Evolutionary conservation across 2,113 vertebrate species (phyloP).

Genomic region (Otus sunia): DNA sequence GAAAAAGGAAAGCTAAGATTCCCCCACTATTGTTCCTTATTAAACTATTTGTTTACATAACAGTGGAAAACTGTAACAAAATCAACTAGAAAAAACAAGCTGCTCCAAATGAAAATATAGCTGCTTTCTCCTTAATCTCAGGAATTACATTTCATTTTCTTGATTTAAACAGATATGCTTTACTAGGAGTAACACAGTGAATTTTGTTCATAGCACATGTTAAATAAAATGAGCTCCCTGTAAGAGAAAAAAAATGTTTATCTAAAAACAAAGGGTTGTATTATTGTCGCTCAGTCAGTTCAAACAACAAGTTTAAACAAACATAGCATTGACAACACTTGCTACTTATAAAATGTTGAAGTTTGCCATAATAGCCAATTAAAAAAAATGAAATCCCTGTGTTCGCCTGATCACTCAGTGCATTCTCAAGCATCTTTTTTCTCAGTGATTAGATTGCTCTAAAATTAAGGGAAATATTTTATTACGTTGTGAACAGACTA

Average conservation of each 20-base stretch:
- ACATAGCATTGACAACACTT: background rate
- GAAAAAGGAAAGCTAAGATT: conserved; percentile 41
- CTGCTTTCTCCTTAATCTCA: conserved; percentile 50
- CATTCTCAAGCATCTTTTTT: conserved; percentile 13
- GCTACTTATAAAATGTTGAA: conserved; percentile 15
- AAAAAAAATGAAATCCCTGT: conserved; percentile 63
- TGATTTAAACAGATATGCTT: conserved; percentile 58
- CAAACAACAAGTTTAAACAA: conserved; percentile 62
- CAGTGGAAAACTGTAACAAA: conserved; percentile 2
- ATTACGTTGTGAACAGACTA: conserved; percentile 27
- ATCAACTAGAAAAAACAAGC: conserved; percentile 22
- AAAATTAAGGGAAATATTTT: conserved; percentile 45
- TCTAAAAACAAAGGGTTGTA: conserved; percentile 58
- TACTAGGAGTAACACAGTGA: conserved; percentile 23
- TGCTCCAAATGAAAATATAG: conserved; percentile 8
- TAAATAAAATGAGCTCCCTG: conserved; percentile 42
- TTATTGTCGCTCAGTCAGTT: conserved; percentile 64
- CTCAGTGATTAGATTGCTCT: conserved; percentile 32
- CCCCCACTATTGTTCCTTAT: conserved; percentile 5
- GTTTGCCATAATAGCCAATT: conserved; percentile 25
- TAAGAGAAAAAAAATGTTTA: conserved; percentile 44
- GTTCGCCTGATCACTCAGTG: background rate
- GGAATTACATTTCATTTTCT: conserved; percentile 51
- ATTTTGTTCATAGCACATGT: conserved; percentile 14
- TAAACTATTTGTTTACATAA: conserved; percentile 33